Percentiles rank a stretch among this genome's conserved stretches.
These are phyloP conservation scores for Arenaria interpres DNA, from an alignment of 2,113 vertebrate genomes.

Conservation along the genomic window DNA sequence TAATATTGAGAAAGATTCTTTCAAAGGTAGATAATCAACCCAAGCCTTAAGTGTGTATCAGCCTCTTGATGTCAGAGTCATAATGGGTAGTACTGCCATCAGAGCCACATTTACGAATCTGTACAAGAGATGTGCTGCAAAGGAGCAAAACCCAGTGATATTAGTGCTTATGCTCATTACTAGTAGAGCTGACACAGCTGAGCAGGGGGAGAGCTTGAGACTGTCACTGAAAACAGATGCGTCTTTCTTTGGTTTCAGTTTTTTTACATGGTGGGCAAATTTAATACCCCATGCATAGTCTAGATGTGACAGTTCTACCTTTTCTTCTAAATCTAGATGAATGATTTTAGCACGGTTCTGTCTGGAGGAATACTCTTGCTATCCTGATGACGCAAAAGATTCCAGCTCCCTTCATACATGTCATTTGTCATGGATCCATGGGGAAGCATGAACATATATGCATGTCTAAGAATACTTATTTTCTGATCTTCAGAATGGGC, in stretches of 20 bases:
- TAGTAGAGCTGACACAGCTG: background rate
- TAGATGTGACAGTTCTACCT: background rate
- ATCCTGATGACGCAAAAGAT: background rate
- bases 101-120: background rate
- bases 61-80: background rate
- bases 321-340: background rate
- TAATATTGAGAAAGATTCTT: slow-evolving; percentile 22
- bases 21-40: slow-evolving; percentile 9
- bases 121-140: background rate
- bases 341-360: background rate
- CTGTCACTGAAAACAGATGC: background rate
- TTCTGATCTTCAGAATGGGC: background rate
- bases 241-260: background rate
- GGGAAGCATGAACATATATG: background rate
- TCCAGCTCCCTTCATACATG: background rate
- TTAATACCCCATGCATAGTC: background rate
- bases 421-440: background rate
- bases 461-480: background rate
- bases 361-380: background rate
- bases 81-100: slow-evolving; percentile 8
- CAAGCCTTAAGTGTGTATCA: background rate
- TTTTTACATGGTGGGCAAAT: background rate
- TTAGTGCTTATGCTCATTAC: background rate
- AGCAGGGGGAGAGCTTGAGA: background rate
- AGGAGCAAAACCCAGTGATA: slow-evolving; percentile 17